phyloP scores from a whole-genome alignment of 2,888 invertebrate species.

The Heliconius charithonia region DNA sequence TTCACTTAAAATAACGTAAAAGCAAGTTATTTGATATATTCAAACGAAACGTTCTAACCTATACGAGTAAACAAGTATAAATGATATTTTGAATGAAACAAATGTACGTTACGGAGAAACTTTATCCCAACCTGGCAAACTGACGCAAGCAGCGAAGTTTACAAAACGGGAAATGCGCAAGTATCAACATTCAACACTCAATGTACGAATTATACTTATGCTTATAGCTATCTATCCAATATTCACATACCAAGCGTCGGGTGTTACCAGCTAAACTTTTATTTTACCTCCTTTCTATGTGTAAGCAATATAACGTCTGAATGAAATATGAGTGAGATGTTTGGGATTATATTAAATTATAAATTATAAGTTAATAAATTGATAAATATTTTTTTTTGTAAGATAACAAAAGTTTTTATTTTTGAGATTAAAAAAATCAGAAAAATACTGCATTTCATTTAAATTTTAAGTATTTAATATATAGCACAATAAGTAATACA shows the following conservation, averaged over 20 bases:
- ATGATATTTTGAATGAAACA: conserved; percentile 5
- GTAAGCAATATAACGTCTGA: neutral
- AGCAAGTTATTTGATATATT: conserved; percentile 23
- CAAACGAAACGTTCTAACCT: conserved; percentile 3
- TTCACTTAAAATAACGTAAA: conserved; percentile 32
- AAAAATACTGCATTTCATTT: no score
- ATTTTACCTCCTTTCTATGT: neutral
- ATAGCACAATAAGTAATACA: no score
- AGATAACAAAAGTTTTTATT: no score
- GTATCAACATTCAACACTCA: conserved; percentile 27
- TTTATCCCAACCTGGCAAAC: conserved; percentile 31
- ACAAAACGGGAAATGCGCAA: conserved; percentile 44
- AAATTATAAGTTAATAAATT: no score
- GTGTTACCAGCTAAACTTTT: conserved; percentile 8
- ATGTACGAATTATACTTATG: conserved; percentile 13
- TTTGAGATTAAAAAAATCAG: no score
- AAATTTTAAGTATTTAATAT: no score
- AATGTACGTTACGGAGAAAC: conserved; percentile 22
- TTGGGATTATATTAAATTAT: no score
- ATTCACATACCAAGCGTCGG: conserved; percentile 21
- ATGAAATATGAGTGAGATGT: neutral
- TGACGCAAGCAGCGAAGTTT: conserved; percentile 46
- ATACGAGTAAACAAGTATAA: conserved; percentile 3
- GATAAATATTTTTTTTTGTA: no score
- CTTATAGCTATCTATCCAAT: conserved; percentile 15